Percentiles rank a stretch among this genome's conserved stretches.
phyloP scores from a whole-genome alignment of 2,113 vertebrate species.

The Ochotona princeps region DNA sequence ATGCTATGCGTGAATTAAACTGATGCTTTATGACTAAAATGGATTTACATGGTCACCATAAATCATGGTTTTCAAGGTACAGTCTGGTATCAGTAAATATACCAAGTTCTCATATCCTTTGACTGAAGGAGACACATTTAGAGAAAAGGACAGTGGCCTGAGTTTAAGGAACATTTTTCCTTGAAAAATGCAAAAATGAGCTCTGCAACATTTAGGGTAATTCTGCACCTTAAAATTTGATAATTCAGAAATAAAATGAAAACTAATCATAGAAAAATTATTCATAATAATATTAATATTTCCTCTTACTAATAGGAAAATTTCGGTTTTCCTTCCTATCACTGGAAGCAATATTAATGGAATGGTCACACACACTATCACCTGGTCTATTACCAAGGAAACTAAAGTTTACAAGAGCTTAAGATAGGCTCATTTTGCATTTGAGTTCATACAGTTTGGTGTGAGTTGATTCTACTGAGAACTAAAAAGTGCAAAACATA shows the following conservation, averaged over 20 bases:
- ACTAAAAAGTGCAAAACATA: background rate
- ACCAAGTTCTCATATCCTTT: background rate
- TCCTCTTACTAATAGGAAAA: too few species aligned
- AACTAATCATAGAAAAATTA: too few species aligned
- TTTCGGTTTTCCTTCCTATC: background rate
- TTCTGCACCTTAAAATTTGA: background rate
- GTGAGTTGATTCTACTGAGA: background rate
- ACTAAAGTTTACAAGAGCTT: background rate
- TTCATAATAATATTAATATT: too few species aligned
- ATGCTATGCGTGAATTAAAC: background rate
- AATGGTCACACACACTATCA: background rate
- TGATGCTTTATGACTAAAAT: background rate
- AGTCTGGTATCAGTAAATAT: background rate
- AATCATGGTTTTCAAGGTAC: background rate
- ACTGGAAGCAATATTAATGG: background rate
- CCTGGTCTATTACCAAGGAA: background rate
- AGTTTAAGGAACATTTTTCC: background rate
- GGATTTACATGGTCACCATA: background rate
- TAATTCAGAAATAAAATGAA: background rate
- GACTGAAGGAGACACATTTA: background rate
- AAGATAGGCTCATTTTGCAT: background rate
- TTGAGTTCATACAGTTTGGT: background rate
- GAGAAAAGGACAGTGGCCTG: background rate
- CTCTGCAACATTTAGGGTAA: background rate
- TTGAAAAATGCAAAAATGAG: background rate